phyloP scores from a whole-genome alignment of 1,140 invertebrate species.

The Notospermus geniculatus region DNA sequence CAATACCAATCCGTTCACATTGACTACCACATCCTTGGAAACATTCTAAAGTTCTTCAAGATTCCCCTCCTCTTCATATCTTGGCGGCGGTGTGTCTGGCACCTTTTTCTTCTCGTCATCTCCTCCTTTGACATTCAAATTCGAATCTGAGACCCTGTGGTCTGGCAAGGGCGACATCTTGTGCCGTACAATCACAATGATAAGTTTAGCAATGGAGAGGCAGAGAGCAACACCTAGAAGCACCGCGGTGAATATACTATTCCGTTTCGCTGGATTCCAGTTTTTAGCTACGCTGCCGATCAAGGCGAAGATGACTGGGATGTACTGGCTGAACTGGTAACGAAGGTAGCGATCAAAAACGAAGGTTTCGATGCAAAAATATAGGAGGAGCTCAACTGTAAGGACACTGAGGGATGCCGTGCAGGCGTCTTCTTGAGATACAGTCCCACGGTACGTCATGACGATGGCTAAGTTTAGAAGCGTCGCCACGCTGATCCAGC shows the following conservation, averaged over 20 bases:
- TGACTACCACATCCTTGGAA: no score
- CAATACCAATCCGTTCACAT: no score
- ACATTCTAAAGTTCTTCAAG: no score
- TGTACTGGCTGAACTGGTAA: slow-evolving; percentile 22
- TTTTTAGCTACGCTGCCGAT: slow-evolving; percentile 11
- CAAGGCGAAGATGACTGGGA: slow-evolving; percentile 18
- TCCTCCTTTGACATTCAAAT: no score
- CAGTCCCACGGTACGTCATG: slow-evolving; percentile 5
- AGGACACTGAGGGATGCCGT: slow-evolving; percentile 15
- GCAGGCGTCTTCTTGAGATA: neutral
- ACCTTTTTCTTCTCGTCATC: no score
- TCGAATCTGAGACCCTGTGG: no score
- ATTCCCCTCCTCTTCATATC: no score
- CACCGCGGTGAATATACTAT: slow-evolving; percentile 8
- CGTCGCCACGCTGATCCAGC: slow-evolving; percentile 46
- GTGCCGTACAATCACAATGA: slow-evolving; percentile 9
- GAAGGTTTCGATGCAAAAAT: slow-evolving; percentile 18
- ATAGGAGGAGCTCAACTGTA: slow-evolving; percentile 11
- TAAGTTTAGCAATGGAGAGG: neutral
- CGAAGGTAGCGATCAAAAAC: slow-evolving; percentile 20
- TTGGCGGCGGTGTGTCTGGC: no score
- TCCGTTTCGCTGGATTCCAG: neutral
- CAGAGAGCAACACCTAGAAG: neutral
- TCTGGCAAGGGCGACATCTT: neutral
- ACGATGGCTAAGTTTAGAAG: slow-evolving; percentile 40